Conservation (phyloP, 2,888 invertebrate species). For the Junonia oenone region DNA sequence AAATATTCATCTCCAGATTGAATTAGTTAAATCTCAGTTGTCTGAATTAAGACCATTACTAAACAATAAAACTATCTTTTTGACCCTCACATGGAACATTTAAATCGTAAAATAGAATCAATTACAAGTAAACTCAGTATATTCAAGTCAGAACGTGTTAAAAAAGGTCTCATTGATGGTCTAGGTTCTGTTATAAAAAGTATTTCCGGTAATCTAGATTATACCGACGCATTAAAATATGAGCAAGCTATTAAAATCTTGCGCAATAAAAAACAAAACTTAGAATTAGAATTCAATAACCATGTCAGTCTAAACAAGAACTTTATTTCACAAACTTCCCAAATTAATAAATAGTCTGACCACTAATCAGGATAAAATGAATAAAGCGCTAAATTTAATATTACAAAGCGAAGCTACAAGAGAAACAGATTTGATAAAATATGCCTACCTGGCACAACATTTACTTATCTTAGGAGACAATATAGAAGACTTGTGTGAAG, state of each 20-base stretch:
- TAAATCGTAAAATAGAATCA: neutral
- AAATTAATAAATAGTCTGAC: conserved; percentile 16
- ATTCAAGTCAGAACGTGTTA: neutral
- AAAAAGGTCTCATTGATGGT: conserved; percentile 20
- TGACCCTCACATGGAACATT: too few relatives aligned
- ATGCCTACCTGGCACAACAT: too few relatives aligned
- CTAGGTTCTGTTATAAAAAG: too few relatives aligned
- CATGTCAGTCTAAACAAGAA: conserved; percentile 31
- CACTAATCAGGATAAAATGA: conserved; percentile 25
- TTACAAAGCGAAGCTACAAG: too few relatives aligned
- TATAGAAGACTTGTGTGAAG: too few relatives aligned
- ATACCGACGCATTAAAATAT: conserved; percentile 30
- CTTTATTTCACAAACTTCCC: conserved; percentile 19
- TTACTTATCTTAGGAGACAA: too few relatives aligned
- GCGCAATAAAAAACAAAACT: conserved; percentile 26
- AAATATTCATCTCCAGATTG: neutral
- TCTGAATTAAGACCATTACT: too few relatives aligned
- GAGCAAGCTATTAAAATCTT: conserved; percentile 29
- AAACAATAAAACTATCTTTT: too few relatives aligned
- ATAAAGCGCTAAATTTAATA: conserved; percentile 5
- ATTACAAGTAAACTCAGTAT: neutral
- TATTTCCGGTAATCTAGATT: conserved; percentile 30
- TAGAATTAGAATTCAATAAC: conserved; percentile 27
- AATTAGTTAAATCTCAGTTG: too few relatives aligned
- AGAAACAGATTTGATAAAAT: too few relatives aligned